Evolutionary conservation across 2,888 invertebrate species (phyloP).

Genomic region (Torymus aiolomorphi): DNA sequence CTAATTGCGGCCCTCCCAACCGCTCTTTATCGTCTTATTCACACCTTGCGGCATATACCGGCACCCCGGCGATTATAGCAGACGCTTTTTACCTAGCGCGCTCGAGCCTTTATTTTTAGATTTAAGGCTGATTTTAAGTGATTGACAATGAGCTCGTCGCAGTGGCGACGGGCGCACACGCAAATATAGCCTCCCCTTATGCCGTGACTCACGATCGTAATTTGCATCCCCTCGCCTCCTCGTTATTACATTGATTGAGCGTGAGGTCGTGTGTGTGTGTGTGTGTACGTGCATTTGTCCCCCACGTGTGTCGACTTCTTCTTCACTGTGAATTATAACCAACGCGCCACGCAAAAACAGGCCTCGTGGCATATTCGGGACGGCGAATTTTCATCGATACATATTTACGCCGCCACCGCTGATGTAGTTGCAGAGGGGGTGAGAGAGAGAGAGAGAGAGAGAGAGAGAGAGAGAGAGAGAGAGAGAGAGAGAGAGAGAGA

Average conservation of each 20-base stretch:
- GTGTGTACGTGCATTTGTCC: too few species aligned
- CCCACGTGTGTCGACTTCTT: not conserved
- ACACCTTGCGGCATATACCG: too few species aligned
- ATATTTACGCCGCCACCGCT: too few species aligned
- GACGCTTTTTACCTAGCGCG: too few species aligned
- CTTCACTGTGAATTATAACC: too few species aligned
- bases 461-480: too few species aligned
- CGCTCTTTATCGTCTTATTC: not conserved
- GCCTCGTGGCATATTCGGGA: not conserved
- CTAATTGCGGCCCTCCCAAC: not conserved
- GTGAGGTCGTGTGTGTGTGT: conserved; percentile 12
- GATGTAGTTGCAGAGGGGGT: too few species aligned
- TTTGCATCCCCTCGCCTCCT: conserved; percentile 12
- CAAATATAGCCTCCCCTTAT: too few species aligned
- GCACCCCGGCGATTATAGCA: not conserved
- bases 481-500: too few species aligned
- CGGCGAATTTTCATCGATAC: conserved; percentile 15
- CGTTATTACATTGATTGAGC: conserved; percentile 12
- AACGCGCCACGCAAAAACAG: not conserved
- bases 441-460: too few species aligned
- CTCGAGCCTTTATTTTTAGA: conserved; percentile 27
- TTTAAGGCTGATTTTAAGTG: conserved; percentile 17
- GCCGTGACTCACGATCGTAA: not conserved
- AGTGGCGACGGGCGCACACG: not conserved
- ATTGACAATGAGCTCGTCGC: conserved; percentile 21